Evolutionary conservation across 2,113 vertebrate genomes (phyloP).

Genomic region (Scopus umbretta): DNA sequence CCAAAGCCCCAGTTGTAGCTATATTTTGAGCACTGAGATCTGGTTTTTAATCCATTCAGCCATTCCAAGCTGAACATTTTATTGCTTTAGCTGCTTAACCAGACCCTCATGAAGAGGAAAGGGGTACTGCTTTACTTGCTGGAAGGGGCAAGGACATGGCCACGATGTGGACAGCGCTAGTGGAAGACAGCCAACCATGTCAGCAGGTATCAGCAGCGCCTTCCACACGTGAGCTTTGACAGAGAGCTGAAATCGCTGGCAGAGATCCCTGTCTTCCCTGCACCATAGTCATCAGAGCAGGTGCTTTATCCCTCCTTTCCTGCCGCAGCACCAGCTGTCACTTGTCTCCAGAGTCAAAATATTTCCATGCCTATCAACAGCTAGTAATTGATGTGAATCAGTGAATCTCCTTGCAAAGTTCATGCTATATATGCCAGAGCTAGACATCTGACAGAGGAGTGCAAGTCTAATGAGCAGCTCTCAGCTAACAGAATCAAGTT

Average conservation of each 20-base stretch:
- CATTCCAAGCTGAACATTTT: background rate
- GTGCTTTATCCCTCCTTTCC: background rate
- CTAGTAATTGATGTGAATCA: background rate
- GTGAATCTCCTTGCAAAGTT: background rate
- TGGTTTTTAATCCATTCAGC: background rate
- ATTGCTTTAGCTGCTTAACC: background rate
- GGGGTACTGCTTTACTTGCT: background rate
- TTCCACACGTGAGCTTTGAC: background rate
- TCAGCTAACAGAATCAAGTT: background rate
- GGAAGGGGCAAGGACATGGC: background rate
- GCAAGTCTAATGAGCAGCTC: background rate
- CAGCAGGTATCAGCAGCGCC: background rate
- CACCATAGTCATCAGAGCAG: background rate
- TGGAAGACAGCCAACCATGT: background rate
- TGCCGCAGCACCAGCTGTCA: conserved; percentile 1
- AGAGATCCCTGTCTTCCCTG: background rate
- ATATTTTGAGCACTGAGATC: background rate
- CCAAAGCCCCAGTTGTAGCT: background rate
- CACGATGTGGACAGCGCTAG: rapidly evolving
- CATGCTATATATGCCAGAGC: background rate
- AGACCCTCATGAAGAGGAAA: background rate
- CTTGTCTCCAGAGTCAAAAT: background rate
- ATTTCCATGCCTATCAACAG: conserved; percentile 5
- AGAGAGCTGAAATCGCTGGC: background rate
- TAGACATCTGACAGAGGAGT: background rate